These are phyloP conservation scores for Babyrousa celebensis DNA, from an alignment of 2,797 vertebrate genomes.

Conservation along the genomic window DNA sequence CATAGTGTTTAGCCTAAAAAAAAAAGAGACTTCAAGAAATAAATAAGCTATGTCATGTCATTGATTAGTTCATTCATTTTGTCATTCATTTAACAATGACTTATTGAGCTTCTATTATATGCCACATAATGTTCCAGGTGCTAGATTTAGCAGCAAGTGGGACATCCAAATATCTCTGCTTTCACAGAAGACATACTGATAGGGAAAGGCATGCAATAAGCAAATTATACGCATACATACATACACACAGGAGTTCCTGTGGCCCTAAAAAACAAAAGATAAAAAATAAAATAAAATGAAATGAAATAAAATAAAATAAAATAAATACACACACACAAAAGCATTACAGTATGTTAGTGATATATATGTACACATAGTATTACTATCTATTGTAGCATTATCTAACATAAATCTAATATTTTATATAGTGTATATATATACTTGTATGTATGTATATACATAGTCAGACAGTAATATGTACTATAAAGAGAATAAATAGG, in stretches of 20 bases:
- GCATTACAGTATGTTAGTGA: not conserved
- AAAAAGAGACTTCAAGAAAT: slow-evolving; percentile 26
- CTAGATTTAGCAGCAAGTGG: not conserved
- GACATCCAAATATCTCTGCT: slow-evolving; percentile 1
- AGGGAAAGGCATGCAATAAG: not conserved
- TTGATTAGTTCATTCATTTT: not conserved
- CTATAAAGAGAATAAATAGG: slow-evolving; percentile 19
- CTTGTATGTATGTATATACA: not conserved
- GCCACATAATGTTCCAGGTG: not conserved
- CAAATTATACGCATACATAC: not conserved
- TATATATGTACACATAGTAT: not conserved
- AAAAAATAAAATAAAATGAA: too few species aligned
- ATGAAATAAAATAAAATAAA: too few species aligned
- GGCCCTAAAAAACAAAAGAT: too few species aligned
- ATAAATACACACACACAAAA: not conserved
- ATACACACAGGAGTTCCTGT: not conserved
- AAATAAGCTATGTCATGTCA: not conserved
- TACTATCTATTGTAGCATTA: not conserved
- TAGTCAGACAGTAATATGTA: not conserved
- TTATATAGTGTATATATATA: not conserved
- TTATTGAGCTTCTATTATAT: slow-evolving; percentile 17
- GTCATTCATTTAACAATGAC: slow-evolving; percentile 29
- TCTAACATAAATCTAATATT: not conserved
- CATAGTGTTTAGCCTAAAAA: not conserved
- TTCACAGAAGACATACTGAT: slow-evolving; percentile 45